phyloP scores from a whole-genome alignment of 2,797 vertebrate genomes.

The Smutsia gigantea region DNA sequence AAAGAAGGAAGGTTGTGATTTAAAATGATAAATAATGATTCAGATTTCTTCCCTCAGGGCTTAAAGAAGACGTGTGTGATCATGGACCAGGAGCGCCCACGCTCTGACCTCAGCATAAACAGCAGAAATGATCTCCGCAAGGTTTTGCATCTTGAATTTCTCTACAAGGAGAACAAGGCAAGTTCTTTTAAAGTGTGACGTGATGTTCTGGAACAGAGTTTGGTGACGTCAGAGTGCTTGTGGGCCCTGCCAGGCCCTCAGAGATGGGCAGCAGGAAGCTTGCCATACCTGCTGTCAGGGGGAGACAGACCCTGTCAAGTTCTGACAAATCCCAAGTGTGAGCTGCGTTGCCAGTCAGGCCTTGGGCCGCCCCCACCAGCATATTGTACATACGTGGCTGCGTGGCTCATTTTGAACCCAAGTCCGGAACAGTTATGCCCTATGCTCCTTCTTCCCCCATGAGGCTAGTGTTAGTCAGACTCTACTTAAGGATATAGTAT shows the following conservation, averaged over 20 bases:
- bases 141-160: conserved; percentile 90
- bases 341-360: neutral
- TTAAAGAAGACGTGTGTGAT: conserved; percentile 92
- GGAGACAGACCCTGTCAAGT: neutral
- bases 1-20: conserved; percentile 51
- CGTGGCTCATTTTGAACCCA: neutral
- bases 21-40: neutral
- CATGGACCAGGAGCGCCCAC: conserved; percentile 95
- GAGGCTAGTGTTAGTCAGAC: conserved; percentile 54
- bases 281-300: neutral
- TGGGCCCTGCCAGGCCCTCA: neutral
- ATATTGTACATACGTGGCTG: fast-evolving
- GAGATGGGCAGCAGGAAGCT: neutral
- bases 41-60: conserved; percentile 86
- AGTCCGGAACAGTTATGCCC: neutral
- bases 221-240: neutral
- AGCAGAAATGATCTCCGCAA: conserved; percentile 92
- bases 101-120: conserved; percentile 92
- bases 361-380: fast-evolving
- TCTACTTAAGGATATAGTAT: conserved; percentile 39
- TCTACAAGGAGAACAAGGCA: conserved; percentile 95
- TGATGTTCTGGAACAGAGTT: neutral
- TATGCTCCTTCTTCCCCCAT: neutral
- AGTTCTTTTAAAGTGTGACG: fast-evolving
- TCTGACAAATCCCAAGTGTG: neutral